Percentiles rank a stretch among this genome's conserved stretches.
phyloP scores from a whole-genome alignment of 2,113 vertebrate species.

The Phaethornis superciliosus region DNA sequence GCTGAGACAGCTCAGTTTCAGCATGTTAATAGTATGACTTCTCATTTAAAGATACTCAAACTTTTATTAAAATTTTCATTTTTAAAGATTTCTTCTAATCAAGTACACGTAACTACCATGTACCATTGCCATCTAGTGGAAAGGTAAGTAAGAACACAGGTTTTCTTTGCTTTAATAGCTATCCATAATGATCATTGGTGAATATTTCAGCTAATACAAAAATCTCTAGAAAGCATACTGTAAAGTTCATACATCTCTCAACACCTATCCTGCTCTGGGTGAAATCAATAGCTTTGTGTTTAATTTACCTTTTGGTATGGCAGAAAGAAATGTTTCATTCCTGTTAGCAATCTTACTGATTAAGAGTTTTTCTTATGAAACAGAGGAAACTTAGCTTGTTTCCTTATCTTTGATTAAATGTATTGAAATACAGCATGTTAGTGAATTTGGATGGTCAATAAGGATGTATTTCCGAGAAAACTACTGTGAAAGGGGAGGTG shows the following conservation, averaged over 20 bases:
- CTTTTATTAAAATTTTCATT: background rate
- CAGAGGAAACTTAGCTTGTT: background rate
- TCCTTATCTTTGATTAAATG: background rate
- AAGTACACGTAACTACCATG: slow-evolving; percentile 31
- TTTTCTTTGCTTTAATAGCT: background rate
- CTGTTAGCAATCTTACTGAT: background rate
- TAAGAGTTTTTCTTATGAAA: slow-evolving; percentile 5
- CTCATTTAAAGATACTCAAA: background rate
- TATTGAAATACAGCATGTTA: background rate
- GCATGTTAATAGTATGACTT: background rate
- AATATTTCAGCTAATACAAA: background rate
- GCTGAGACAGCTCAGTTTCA: slow-evolving; percentile 13
- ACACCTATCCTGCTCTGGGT: background rate
- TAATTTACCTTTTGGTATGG: background rate
- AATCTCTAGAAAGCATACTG: background rate
- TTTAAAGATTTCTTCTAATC: background rate
- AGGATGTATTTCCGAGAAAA: background rate
- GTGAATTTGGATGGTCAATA: background rate
- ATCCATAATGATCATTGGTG: background rate
- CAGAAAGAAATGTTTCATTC: background rate
- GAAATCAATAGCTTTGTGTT: background rate
- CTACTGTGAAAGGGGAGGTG: background rate
- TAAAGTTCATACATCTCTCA: background rate
- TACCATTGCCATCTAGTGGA: slow-evolving; percentile 67
- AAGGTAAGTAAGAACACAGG: slow-evolving; percentile 61